Conservation (phyloP, 2,797 vertebrate species). For the Rhadinocentrus ornatus region DNA sequence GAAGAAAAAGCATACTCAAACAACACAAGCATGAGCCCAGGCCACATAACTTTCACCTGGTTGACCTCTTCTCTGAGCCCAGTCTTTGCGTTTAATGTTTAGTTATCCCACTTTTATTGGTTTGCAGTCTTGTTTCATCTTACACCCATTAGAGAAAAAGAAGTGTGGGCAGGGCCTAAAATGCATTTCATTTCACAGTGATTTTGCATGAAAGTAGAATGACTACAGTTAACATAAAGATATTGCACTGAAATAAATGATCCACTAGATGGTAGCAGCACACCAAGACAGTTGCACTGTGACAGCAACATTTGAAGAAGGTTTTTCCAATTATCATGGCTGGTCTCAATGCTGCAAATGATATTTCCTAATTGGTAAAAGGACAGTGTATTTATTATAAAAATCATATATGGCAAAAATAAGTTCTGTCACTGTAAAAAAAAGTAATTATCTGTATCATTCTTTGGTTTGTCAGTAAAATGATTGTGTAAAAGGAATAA, state of each 20-base stretch:
- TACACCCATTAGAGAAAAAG: slow-evolving; percentile 1
- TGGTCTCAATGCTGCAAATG: no score
- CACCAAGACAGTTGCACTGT: not conserved
- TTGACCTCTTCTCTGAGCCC: not conserved
- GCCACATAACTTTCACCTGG: slow-evolving; percentile 46
- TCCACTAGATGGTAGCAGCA: not conserved
- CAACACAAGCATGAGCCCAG: slow-evolving; percentile 30
- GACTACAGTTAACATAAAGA: not conserved
- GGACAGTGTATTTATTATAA: no score
- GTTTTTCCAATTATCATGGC: not conserved
- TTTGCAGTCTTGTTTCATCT: slow-evolving; percentile 6
- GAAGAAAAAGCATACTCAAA: slow-evolving; percentile 1
- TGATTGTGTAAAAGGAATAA: no score
- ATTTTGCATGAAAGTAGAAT: not conserved
- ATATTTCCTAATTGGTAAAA: no score
- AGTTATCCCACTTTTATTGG: slow-evolving; percentile 26
- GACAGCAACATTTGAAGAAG: not conserved
- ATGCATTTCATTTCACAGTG: not conserved
- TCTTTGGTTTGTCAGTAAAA: no score
- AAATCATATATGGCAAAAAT: no score
- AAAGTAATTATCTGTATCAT: no score
- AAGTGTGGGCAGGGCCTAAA: slow-evolving; percentile 26
- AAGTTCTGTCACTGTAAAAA: no score
- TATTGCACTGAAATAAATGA: not conserved
- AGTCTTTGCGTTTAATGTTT: not conserved